Base-by-base conservation (phyloP, 2,888 invertebrate species). In the Capitulum mitella region DNA sequence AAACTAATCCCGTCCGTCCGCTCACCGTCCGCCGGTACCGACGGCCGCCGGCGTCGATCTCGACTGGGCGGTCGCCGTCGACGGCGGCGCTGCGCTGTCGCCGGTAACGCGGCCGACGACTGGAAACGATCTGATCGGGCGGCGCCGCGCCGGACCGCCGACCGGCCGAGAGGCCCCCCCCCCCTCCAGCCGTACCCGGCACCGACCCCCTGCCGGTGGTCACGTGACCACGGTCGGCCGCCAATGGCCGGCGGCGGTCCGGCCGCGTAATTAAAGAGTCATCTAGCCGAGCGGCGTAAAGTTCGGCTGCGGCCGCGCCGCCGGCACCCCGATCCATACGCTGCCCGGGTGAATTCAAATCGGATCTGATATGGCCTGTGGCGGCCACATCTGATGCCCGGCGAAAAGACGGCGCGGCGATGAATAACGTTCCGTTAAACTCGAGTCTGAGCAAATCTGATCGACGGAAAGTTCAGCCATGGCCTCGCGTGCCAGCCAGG, bases 181-280 rank as follows among this genome's bases (percentile, higher is more conserved):
- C n/a, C 19, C 51, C 51, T 51, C 43, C 43, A 6, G 51, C 29
- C 58, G 29, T 58, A n/a, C 58, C 58, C 58, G 58, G 58, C 58
- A 58, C 58, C n/a, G 58, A 10, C 10, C 58, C 58, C 58, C 8
- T n/a, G 5, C n/a, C n/a, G 29, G 10, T 29, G 51, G n/a, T 58
- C 58, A 58, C 58, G 58, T 58, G 58, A 58, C 58, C 58, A 6
- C 58, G 10, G 58, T 12, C 58, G n/a, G 58, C 58, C n/a, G n/a
- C 58, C 58, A 58, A 58, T 58, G 58, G 29, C 29, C 58, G 58
- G 58, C 29, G 43, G 6, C 43, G 6, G 43, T 43, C 43, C 6
- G 43, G 43, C 43, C 58, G 58, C n/a, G n/a, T n/a, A 58, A 58
- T 58, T 58, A 58, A 58, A 58, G 58, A 58, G 58, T 58, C 58